Evolutionary conservation across 2,888 invertebrate species (phyloP), one percentile per base, ranked within the genome.

Genomic region (Chrysotoxum bicinctum): DNA sequence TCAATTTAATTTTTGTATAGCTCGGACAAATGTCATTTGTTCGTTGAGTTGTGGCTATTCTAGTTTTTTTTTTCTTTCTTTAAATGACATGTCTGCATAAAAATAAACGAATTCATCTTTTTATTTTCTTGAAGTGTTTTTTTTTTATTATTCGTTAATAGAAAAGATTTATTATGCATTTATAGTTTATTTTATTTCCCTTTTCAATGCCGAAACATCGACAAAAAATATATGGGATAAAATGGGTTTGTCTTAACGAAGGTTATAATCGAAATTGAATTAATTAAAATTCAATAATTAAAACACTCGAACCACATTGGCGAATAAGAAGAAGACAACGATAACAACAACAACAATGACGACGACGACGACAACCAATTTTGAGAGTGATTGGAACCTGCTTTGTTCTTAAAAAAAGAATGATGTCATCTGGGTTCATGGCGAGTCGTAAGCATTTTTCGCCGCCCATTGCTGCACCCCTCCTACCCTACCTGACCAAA

Each of bases 371-470:
- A 48, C 32, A 50, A 66, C 32, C 70, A 70, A 56, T 68, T 60
- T 48, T 64, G 2, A 64, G 14, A 69, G 56, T 64, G 43, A 79
- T 75, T 84, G 75, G 75, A 84, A 84, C 84, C 84, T 84, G 84
- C 84, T 84, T 84, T 84, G 75, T 80, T 84, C 80, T 84, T 76
- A 76, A 80, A 84, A n/a, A 80, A 72, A 75, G 80, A 80, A 84
- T 84, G 84, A 84, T 84, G 84, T 84, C 84, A 84, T 80, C 60
- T 72, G 84, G 84, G 84, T 84, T 84, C 84, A 84, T 80, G 84
- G 84, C 84, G 70, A 84, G 72, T 84, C 84, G 75, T 79, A 69
- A 75, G 58, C 58, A 79, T 79, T 74, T 66, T 48, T 78, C 23
- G 3, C 50, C 70, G 78, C 35, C 35, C 37, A 58, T 56, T n/a